phyloP scores from a whole-genome alignment of 2,797 vertebrate genomes.

The Syngnathus acus region DNA sequence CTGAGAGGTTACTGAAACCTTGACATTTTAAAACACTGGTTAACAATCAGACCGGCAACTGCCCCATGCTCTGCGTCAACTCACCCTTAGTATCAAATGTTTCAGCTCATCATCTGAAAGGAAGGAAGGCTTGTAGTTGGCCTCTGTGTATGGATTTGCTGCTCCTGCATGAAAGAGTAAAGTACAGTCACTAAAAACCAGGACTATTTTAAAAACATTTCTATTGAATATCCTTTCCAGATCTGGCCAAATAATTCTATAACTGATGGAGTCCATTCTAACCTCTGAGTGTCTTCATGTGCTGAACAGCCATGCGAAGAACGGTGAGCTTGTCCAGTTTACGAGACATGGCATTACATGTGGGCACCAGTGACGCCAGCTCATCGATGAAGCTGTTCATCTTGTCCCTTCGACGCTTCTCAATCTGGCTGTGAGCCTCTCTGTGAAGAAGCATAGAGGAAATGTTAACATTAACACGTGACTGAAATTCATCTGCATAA shows the following conservation, averaged over 20 bases:
- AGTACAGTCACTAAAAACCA: not conserved
- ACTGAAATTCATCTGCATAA: not conserved
- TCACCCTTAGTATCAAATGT: conserved; percentile 93
- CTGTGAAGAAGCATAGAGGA: conserved; percentile 50
- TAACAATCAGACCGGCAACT: too few species aligned
- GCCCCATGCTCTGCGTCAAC: not conserved
- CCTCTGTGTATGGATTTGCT: conserved; percentile 94
- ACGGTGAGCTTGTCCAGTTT: conserved; percentile 97
- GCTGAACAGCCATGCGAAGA: conserved; percentile 96
- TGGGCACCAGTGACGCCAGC: conserved; percentile 91
- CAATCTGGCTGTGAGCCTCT: conserved; percentile 97
- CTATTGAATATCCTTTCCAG: not conserved
- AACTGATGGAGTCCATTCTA: conserved; percentile 24
- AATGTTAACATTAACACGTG: not conserved
- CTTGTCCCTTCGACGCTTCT: conserved; percentile 92
- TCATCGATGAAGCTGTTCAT: conserved; percentile 99
- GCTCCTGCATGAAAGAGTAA: conserved; percentile 72
- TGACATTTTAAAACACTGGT: too few species aligned
- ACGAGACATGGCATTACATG: conserved; percentile 95
- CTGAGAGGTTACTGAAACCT: too few species aligned
- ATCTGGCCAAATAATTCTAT: not conserved
- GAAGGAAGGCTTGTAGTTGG: conserved; percentile 98
- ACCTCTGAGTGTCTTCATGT: conserved; percentile 98
- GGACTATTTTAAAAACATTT: not conserved
- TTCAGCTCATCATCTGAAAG: conserved; percentile 96